phyloP scores from a whole-genome alignment of 2,113 vertebrate species.

The Formicarius rufipectus region DNA sequence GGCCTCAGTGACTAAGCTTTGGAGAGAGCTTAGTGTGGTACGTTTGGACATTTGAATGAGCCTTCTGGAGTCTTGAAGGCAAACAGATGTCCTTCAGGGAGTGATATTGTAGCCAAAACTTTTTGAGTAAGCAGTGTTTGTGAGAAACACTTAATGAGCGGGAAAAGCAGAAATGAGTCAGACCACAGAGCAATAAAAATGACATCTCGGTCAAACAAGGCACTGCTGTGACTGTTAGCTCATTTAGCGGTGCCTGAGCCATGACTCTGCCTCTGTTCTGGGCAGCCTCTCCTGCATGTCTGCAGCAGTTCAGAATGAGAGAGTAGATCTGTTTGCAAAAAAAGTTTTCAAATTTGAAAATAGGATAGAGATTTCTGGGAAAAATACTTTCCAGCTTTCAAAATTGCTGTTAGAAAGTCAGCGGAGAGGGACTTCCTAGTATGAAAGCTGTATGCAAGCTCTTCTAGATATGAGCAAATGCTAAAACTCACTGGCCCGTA shows the following conservation, averaged over 20 bases:
- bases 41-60: neutral
- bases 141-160: neutral
- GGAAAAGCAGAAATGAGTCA: neutral
- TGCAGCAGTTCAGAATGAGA: neutral
- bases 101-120: neutral
- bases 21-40: neutral
- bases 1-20: neutral
- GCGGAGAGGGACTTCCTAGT: neutral
- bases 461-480: neutral
- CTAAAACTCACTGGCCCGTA: neutral
- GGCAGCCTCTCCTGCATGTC: neutral
- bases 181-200: neutral
- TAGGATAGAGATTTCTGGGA: neutral
- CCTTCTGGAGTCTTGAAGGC: neutral
- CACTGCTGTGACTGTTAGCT: neutral
- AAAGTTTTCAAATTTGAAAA: neutral
- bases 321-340: neutral
- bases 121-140: neutral
- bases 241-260: neutral
- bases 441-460: neutral
- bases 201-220: neutral
- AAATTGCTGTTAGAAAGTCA: neutral
- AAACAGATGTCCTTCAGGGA: neutral
- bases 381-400: neutral
- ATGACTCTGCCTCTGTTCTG: neutral